phyloP scores from a whole-genome alignment of 2,888 invertebrate species.

The Pasiphila rectangulata region DNA sequence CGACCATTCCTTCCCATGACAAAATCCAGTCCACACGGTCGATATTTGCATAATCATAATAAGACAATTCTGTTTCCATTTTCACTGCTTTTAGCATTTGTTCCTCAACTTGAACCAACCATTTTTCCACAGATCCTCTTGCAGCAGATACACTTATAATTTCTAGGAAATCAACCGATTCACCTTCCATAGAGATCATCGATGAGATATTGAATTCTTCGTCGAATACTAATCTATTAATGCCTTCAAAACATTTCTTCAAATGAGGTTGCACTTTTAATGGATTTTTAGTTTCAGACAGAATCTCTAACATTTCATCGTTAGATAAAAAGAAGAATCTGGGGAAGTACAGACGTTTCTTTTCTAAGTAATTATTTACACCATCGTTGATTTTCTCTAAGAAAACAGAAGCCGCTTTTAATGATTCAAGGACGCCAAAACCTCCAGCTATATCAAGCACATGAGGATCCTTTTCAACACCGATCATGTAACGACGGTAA shows the following conservation, averaged over 20 bases:
- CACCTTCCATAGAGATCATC: conserved; percentile 89
- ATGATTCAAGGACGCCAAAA: conserved; percentile 84
- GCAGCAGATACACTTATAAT: conserved; percentile 85
- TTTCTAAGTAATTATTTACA: conserved; percentile 90
- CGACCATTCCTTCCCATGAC: conserved; percentile 91
- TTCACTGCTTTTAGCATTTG: conserved; percentile 88
- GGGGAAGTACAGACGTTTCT: conserved; percentile 90
- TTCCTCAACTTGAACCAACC: conserved; percentile 91
- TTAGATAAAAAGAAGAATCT: conserved; percentile 95
- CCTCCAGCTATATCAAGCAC: conserved; percentile 85
- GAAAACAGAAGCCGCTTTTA: conserved; percentile 84
- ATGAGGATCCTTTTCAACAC: conserved; percentile 82
- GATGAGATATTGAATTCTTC: conserved; percentile 85
- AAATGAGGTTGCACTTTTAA: conserved; percentile 91
- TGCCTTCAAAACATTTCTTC: conserved; percentile 94
- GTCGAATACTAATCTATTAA: conserved; percentile 87
- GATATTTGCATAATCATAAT: conserved; percentile 81
- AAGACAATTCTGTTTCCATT: conserved; percentile 84
- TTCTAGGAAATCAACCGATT: conserved; percentile 83
- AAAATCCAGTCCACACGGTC: conserved; percentile 85
- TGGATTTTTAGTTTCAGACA: conserved; percentile 94
- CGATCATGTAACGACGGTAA: conserved; percentile 84
- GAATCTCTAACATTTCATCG: conserved; percentile 93
- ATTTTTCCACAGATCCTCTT: conserved; percentile 91
- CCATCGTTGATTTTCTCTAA: conserved; percentile 92